Percentiles rank a stretch among this genome's conserved stretches.
Conservation (phyloP, 2,888 invertebrate species). For the Drosophila bunnanda region DNA sequence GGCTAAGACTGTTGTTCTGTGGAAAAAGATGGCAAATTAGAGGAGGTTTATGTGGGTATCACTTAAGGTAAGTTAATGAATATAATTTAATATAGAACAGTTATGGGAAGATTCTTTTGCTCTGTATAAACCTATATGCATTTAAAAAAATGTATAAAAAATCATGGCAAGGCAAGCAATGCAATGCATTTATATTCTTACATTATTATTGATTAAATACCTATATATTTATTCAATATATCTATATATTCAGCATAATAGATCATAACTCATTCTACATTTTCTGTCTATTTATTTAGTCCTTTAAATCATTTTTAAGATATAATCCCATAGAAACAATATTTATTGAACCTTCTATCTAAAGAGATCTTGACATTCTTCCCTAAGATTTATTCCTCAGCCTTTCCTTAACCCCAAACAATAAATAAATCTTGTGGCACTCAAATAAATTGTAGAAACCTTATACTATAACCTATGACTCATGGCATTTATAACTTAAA, state of each 20-base stretch:
- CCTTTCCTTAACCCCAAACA: not conserved
- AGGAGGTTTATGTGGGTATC: not conserved
- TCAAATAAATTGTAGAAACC: not conserved
- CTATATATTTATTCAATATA: not conserved
- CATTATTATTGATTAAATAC: not conserved
- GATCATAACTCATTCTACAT: not conserved
- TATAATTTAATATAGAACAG: not conserved
- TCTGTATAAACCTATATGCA: not conserved
- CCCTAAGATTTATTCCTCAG: not conserved
- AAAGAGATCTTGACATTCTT: not conserved
- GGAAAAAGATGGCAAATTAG: not conserved
- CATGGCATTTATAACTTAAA: not conserved
- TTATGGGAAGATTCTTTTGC: not conserved
- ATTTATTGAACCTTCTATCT: no score
- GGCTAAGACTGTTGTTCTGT: not conserved
- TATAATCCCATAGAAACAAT: not conserved
- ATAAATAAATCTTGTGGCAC: not conserved
- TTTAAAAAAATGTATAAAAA: not conserved
- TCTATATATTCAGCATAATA: not conserved
- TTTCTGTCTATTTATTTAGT: not conserved
- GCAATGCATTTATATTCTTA: not conserved
- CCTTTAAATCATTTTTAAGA: not conserved
- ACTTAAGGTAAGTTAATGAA: not conserved
- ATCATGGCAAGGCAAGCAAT: rapidly evolving
- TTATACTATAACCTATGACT: constrained; percentile 1